Evolutionary conservation across 2,113 vertebrate genomes (phyloP), one percentile per base, ranked within the genome.

Genomic region (Solenodon paradoxus): DNA sequence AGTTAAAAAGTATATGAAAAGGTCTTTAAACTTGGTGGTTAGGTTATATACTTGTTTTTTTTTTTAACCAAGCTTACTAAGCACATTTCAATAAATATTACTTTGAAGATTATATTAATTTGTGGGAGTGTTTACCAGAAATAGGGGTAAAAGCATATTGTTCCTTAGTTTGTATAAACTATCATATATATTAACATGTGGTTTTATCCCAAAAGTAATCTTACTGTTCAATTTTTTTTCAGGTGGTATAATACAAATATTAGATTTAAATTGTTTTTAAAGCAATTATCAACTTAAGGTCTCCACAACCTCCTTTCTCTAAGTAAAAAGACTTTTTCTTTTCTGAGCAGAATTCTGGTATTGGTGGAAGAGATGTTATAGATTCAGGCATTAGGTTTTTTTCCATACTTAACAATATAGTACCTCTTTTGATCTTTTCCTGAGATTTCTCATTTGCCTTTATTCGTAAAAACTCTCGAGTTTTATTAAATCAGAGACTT

Each of bases 81-180:
- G 89, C 55, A 89, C 7, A 92, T 78, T 86, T 96, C 66, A 66
- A 2, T 93, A 55, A 90, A 68, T 90, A 90, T 85, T 77, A 87
- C 35, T 87, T 90, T 85, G 88, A 59, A 88, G 19, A 93, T 64
- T 3, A 28, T 78, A 8, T 88, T 57, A 84, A 0, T 90, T 42
- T 49, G 90, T 38, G 68, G 3, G 22, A 13, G 7, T 82, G 79
- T 74, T 82, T 59, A 71, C 59, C 68, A 7, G 71, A 92, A 66
- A 69, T 77, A 26, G 71, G 40, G 90, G 20, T 69, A 90, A 79
- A 89, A 80, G 8, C 53, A 55, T 38, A 59, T 38, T 68, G 11
- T 89, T 91, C n/a, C 47, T 71, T 59, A 88, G 17, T 49, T 85
- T 12, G 7, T 88, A 74, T n/a, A n/a, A n/a, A n/a, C n/a, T n/a